Evolutionary conservation across 2,797 vertebrate species (phyloP).

Genomic region (Mormyrops boulengeri): DNA sequence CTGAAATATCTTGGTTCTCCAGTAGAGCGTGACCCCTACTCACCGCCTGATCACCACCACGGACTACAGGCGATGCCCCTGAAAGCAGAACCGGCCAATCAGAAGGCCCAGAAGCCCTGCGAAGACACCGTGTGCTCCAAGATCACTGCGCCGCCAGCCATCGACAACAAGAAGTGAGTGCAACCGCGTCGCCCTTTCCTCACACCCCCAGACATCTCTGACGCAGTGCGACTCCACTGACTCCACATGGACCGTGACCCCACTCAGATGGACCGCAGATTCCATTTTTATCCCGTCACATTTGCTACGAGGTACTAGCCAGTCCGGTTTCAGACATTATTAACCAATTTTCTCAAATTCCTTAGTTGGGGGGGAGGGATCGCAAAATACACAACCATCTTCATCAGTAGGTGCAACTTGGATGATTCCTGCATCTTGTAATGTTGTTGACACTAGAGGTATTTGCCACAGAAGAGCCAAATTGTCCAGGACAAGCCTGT

Average conservation of each 20-base stretch:
- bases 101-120: slow-evolving; percentile 63
- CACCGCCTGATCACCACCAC: slow-evolving; percentile 14
- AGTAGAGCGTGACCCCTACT: not conserved
- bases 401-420: too few relatives aligned
- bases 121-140: slow-evolving; percentile 75
- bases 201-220: not conserved
- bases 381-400: not conserved
- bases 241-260: not conserved
- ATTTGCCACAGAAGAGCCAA: not conserved
- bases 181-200: not conserved
- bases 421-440: too few relatives aligned
- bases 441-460: not conserved
- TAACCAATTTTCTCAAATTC: not conserved
- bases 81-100: slow-evolving; percentile 74
- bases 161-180: slow-evolving; percentile 74
- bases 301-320: not conserved
- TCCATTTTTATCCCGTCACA: too few relatives aligned
- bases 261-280: not conserved
- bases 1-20: not conserved
- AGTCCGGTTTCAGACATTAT: not conserved
- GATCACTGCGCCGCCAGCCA: slow-evolving; percentile 65
- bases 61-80: slow-evolving; percentile 55
- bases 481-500: not conserved
- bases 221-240: not conserved
- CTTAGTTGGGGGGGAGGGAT: not conserved